Evolutionary conservation across 2,888 invertebrate species (phyloP).

Genomic region (Melangyna quadrimaculata): DNA sequence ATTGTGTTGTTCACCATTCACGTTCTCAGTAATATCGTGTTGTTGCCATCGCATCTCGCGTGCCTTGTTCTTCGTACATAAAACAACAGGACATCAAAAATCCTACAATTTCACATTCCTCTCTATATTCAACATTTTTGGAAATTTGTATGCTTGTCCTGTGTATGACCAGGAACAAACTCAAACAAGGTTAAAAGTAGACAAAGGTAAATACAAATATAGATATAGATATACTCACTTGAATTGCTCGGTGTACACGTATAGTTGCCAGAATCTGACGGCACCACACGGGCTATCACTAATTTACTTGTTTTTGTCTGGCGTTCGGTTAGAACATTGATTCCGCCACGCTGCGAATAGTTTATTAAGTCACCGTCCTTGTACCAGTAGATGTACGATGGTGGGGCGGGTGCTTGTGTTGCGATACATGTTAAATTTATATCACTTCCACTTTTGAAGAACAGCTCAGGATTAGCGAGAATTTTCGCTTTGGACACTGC

Average conservation of each 20-base stretch:
- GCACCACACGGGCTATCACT: constrained; percentile 89
- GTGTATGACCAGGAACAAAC: background rate
- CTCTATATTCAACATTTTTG: background rate
- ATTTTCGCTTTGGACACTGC: constrained; percentile 93
- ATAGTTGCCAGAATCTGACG: constrained; percentile 93
- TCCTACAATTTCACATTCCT: background rate
- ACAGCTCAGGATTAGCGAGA: constrained; percentile 89
- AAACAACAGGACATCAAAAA: background rate
- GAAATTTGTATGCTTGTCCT: background rate
- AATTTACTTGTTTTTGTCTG: constrained; percentile 90
- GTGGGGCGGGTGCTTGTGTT: constrained; percentile 84
- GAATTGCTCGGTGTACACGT: constrained; percentile 94
- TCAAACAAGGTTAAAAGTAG: background rate
- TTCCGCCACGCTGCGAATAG: constrained; percentile 90
- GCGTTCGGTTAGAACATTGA: constrained; percentile 91
- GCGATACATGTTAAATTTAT: constrained; percentile 93
- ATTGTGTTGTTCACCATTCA: background rate
- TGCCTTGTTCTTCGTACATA: background rate
- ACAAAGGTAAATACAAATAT: background rate
- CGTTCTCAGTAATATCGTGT: background rate
- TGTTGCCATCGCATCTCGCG: background rate
- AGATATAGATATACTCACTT: constrained; percentile 79
- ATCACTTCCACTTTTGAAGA: constrained; percentile 92
- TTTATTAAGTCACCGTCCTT: constrained; percentile 90
- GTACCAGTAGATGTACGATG: constrained; percentile 89